Percentiles rank a stretch among this genome's conserved stretches.
These are phyloP conservation scores for Lampris incognitus DNA, from an alignment of 2,113 vertebrate genomes.

Conservation along the genomic window DNA sequence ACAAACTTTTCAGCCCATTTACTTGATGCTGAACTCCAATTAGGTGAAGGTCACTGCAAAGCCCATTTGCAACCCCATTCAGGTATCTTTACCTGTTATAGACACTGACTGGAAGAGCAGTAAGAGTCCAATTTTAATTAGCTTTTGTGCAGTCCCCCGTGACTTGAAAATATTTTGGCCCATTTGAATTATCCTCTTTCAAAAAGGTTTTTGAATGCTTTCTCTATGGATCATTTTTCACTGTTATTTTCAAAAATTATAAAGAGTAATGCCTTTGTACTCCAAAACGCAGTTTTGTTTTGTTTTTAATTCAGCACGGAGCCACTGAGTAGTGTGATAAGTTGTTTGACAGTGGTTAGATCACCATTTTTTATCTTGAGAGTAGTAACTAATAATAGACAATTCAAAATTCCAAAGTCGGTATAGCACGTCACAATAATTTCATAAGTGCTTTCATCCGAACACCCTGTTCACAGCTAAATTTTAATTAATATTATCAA, in stretches of 20 bases:
- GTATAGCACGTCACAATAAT: neutral
- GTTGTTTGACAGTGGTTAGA: too few relatives aligned
- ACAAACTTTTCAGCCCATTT: conserved; percentile 68
- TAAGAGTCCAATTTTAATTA: neutral
- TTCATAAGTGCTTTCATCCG: conserved; percentile 19
- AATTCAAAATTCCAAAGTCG: neutral
- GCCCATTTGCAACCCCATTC: conserved; percentile 23
- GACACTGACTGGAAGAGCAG: neutral
- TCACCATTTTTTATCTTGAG: too few relatives aligned
- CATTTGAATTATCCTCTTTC: too few relatives aligned
- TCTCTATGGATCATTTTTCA: neutral
- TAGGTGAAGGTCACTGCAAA: conserved; percentile 58
- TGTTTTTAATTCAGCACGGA: neutral
- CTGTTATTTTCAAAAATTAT: neutral
- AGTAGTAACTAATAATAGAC: neutral
- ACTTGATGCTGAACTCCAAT: conserved; percentile 66
- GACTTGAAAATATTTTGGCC: neutral
- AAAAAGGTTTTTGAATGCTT: neutral
- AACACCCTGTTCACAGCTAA: conserved; percentile 20
- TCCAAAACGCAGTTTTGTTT: neutral
- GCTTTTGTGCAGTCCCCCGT: neutral
- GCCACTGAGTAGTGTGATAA: neutral
- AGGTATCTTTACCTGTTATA: conserved; percentile 16
- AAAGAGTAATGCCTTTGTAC: neutral
- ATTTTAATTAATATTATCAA: conserved; percentile 55